Evolutionary conservation across 2,888 invertebrate genomes (phyloP).

Genomic region (Drosophila paranaensis): DNA sequence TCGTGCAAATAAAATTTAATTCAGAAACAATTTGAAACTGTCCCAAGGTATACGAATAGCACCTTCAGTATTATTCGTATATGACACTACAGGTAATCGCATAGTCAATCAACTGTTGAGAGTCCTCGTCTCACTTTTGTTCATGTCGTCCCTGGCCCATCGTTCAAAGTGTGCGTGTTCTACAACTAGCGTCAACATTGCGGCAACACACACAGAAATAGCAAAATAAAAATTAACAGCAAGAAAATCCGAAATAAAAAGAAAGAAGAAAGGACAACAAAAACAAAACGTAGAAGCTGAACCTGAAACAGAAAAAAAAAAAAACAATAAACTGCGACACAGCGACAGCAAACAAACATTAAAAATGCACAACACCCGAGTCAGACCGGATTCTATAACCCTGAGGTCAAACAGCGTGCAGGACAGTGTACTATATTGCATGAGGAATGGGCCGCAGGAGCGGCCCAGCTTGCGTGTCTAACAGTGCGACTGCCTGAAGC

Average conservation of each 20-base stretch:
- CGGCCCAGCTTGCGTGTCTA: conserved; percentile 58
- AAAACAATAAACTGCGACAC: conserved; percentile 66
- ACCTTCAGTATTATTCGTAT: too few relatives aligned
- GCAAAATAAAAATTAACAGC: conserved; percentile 28
- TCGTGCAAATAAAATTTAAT: too few relatives aligned
- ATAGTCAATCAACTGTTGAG: neutral
- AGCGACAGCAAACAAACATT: conserved; percentile 73
- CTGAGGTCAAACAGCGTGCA: conserved; percentile 28
- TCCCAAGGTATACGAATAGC: neutral
- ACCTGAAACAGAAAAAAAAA: conserved; percentile 2
- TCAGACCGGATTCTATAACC: conserved; percentile 36
- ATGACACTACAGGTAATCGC: neutral
- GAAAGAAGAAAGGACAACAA: conserved; percentile 34
- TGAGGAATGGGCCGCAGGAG: neutral
- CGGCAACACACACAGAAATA: conserved; percentile 40
- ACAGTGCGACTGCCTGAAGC: conserved; percentile 48
- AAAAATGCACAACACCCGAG: conserved; percentile 61
- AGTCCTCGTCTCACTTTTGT: neutral
- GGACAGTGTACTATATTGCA: conserved; percentile 19
- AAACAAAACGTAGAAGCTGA: conserved; percentile 19
- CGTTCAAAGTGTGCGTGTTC: conserved; percentile 64
- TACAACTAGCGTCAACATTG: conserved; percentile 61
- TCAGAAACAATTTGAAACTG: neutral
- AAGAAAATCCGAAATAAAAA: conserved; percentile 20
- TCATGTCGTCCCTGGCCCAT: conserved; percentile 34